A percentile compares a stretch with the other conserved stretches of the same genome.
phyloP scores from a whole-genome alignment of 2,113 vertebrate genomes.

The Callipepla californica region DNA sequence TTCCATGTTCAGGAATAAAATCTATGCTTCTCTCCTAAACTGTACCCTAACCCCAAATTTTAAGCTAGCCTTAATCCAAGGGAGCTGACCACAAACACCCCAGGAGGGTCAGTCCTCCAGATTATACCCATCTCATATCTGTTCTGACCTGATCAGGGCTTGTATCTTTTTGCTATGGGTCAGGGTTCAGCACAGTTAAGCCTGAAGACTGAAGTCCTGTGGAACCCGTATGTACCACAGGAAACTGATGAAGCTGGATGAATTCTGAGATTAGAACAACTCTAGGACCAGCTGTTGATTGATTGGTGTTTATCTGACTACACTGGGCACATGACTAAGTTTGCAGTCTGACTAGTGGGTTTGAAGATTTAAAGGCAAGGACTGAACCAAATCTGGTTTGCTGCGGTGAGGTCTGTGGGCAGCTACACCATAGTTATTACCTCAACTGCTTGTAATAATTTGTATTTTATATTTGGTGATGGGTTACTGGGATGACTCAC shows the following conservation, averaged over 20 bases:
- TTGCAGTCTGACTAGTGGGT: background rate
- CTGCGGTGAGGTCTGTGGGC: background rate
- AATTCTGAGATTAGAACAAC: background rate
- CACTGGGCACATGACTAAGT: background rate
- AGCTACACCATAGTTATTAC: background rate
- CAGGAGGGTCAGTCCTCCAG: background rate
- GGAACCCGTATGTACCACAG: background rate
- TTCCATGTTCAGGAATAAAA: background rate
- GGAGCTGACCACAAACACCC: background rate
- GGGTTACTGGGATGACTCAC: background rate
- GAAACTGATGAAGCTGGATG: background rate
- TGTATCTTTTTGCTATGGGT: background rate
- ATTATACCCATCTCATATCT: background rate
- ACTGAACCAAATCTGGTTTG: background rate
- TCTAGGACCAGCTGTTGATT: background rate
- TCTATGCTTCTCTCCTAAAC: background rate
- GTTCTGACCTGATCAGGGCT: background rate
- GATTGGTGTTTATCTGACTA: background rate
- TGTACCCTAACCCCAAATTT: background rate
- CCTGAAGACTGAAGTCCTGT: accelerated
- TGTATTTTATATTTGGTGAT: background rate
- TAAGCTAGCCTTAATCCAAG: background rate
- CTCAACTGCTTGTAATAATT: background rate
- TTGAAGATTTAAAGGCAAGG: background rate
- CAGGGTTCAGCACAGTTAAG: background rate